These are phyloP conservation scores for Esperia sulphurella DNA, from an alignment of 2,888 invertebrate species.

Conservation along the genomic window DNA sequence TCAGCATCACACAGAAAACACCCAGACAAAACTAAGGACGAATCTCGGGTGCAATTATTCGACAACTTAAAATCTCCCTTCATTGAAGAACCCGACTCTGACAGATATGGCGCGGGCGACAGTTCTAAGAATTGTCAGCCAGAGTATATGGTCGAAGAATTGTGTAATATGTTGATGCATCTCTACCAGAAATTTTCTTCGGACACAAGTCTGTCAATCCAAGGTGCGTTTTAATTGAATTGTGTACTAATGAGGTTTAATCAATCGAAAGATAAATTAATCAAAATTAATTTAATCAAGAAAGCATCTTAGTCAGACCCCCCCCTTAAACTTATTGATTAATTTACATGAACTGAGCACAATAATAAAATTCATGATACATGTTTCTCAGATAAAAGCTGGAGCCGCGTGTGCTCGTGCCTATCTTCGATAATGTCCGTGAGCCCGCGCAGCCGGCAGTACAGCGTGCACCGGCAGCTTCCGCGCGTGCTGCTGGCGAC, in stretches of 20 bases:
- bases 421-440: conserved; percentile 37
- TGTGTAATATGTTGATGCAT: conserved; percentile 49
- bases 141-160: conserved; percentile 55
- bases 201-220: conserved; percentile 40
- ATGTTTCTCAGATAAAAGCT: conserved; percentile 43
- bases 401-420: conserved; percentile 49
- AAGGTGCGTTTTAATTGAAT: conserved; percentile 33
- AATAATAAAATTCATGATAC: too few species aligned
- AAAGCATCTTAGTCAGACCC: too few species aligned
- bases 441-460: conserved; percentile 44
- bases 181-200: conserved; percentile 41
- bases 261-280: too few species aligned
- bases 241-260: too few species aligned
- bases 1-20: conserved; percentile 39
- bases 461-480: conserved; percentile 46
- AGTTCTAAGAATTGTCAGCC: conserved; percentile 45
- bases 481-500: conserved; percentile 33
- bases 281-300: too few species aligned
- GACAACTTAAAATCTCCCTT: conserved; percentile 48
- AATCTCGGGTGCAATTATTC: conserved; percentile 38
- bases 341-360: too few species aligned
- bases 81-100: conserved; percentile 12
- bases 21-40: conserved; percentile 37
- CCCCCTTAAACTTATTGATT: too few species aligned
- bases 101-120: conserved; percentile 32